Conservation (phyloP, 2,113 vertebrate genomes). For the Paedocypris sp. region DNA sequence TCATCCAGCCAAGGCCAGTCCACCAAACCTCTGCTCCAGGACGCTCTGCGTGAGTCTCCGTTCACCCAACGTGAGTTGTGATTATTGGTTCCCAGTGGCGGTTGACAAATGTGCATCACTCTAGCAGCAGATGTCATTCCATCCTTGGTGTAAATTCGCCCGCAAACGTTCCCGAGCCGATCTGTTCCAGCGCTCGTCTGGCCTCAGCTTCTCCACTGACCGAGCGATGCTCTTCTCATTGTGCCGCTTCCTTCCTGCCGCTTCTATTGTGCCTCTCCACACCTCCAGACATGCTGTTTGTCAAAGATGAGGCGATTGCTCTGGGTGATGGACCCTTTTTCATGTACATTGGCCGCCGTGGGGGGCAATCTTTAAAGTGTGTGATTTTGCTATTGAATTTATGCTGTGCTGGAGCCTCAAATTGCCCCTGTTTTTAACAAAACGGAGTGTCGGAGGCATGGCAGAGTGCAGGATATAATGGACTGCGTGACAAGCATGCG, state of each 20-base stretch:
- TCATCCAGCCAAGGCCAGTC: constrained; percentile 59
- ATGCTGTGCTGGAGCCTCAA: neutral
- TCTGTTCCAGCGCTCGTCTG: too few species aligned
- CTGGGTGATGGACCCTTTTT: neutral
- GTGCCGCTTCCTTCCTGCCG: constrained; percentile 46
- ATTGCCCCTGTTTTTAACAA: neutral
- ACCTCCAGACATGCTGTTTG: neutral
- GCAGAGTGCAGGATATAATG: neutral
- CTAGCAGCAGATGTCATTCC: constrained; percentile 19
- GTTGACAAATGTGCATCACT: constrained; percentile 34
- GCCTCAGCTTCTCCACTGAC: too few species aligned
- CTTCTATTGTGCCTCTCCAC: neutral
- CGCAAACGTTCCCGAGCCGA: constrained; percentile 6
- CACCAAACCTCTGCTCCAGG: constrained; percentile 28
- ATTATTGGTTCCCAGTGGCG: constrained; percentile 23
- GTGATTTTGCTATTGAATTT: constrained; percentile 16
- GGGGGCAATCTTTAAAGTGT: constrained; percentile 6
- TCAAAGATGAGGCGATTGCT: neutral
- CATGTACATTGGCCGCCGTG: constrained; percentile 7
- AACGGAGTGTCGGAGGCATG: neutral
- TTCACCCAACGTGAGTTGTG: constrained; percentile 20
- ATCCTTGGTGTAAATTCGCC: neutral
- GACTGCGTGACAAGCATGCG: constrained; percentile 4
- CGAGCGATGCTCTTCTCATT: constrained; percentile 39
- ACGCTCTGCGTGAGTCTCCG: constrained; percentile 31